Percentiles rank a stretch among this genome's conserved stretches.
These are phyloP conservation scores for Macrotis lagotis DNA, from an alignment of 2,113 vertebrate species.

Conservation along the genomic window DNA sequence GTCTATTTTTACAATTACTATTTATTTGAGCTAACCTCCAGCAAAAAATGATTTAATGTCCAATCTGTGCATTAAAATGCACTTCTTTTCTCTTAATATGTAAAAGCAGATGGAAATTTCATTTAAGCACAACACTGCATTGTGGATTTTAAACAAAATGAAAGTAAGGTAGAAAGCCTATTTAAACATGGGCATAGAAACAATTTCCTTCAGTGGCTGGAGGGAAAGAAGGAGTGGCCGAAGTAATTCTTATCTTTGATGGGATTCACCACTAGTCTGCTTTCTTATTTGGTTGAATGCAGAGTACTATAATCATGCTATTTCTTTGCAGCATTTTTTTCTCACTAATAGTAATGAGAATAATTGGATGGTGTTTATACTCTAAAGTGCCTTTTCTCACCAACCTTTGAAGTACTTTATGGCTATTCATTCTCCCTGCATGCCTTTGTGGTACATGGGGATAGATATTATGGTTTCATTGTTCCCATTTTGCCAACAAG, in stretches of 20 bases:
- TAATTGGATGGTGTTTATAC: constrained; percentile 76
- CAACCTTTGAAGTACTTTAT: constrained; percentile 70
- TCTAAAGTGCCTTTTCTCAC: constrained; percentile 73
- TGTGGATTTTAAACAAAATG: constrained; percentile 81
- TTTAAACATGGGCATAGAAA: constrained; percentile 80
- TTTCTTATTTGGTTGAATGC: constrained; percentile 76
- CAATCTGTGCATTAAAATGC: constrained; percentile 81
- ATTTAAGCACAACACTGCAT: constrained; percentile 82
- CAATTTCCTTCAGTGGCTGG: constrained; percentile 76
- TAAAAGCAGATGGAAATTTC: constrained; percentile 83
- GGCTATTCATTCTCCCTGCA: constrained; percentile 71
- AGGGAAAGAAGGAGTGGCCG: constrained; percentile 76
- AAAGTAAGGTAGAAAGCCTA: constrained; percentile 77
- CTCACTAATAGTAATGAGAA: constrained; percentile 75
- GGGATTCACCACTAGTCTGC: constrained; percentile 68
- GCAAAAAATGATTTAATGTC: constrained; percentile 83
- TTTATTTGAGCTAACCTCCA: constrained; percentile 83
- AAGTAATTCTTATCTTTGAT: constrained; percentile 77
- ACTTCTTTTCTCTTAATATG: constrained; percentile 81
- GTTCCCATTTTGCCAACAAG: constrained; percentile 52
- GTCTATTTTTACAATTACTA: constrained; percentile 85
- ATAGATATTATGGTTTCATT: constrained; percentile 60
- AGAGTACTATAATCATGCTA: constrained; percentile 72
- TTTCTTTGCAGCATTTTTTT: constrained; percentile 74
- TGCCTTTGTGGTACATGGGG: constrained; percentile 56